Base-by-base conservation (phyloP, 2,888 invertebrate species). In the Synergus itoensis region DNA sequence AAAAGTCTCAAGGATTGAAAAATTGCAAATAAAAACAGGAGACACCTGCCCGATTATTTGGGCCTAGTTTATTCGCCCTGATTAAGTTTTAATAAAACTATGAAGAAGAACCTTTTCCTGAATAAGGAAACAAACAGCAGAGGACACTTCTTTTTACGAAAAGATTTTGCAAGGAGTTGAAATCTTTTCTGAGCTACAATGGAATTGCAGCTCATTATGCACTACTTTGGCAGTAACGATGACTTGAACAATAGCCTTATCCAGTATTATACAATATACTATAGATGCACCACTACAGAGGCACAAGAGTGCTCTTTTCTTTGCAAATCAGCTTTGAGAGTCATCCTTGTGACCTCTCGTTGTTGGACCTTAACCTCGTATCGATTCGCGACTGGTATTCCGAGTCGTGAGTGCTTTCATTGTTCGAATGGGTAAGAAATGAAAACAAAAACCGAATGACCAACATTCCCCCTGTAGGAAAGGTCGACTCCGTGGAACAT, bases 261-360 rank as follows among this genome's bases (percentile, higher is more conserved):
- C 28, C 45, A 21, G 14, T 28, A 48, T 48, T 69, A 69, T 48
- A 48, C 48, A 48, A 28, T 65, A 65, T 8, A 57, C 18, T 57
- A 45, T n/a, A 7, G 53, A 65, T 67, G 67, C 64, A 67, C 43
- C 11, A 18, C 40, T 1, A 64, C 41, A 65, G 41, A 65, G 65
- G 64, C 48, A 21, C 60, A 43, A 18, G 12, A 43, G 41, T 11
- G 41, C 28, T 48, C 28, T 53, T 73, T 73, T 73, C 36, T 73
- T 73, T 73, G 69, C 53, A 73, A 73, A 73, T 73, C 48, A 73
- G 69, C 69, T 73, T 36, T 48, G 8, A 14, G 48, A 73, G 69
- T 73, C 69, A 73, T 36, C 36, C 28, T 73, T 48, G 69, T 73
- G 69, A 53, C 69, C 69, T 73, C 53, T 53, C 43, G 45, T 73